A percentile compares a stretch with the other conserved stretches of the same genome.
phyloP scores from a whole-genome alignment of 1,140 invertebrate genomes.

The Apocrypta bakeri region DNA sequence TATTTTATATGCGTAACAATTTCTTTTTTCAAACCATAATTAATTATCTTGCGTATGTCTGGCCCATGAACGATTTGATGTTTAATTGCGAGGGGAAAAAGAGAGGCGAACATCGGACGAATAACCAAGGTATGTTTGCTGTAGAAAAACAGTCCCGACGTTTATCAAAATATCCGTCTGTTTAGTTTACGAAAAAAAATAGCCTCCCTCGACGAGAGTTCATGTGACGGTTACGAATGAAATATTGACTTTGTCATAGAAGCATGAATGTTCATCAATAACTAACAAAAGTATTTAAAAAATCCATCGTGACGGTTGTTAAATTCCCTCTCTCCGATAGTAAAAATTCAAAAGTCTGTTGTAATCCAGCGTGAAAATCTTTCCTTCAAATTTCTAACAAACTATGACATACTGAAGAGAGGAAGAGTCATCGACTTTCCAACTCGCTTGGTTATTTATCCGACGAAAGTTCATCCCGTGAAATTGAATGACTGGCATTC shows the following conservation, averaged over 20 bases:
- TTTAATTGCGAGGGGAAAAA: not conserved
- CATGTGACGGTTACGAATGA: not conserved
- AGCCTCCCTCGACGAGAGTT: not conserved
- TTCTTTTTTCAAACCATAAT: too few relatives aligned
- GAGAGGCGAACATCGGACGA: not conserved
- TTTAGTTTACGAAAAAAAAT: not conserved
- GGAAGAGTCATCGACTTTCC: not conserved
- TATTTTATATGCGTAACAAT: too few relatives aligned
- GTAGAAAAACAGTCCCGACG: not conserved
- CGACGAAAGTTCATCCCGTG: conserved; percentile 16
- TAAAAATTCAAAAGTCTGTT: too few relatives aligned
- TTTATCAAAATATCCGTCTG: conserved; percentile 2
- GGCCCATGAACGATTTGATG: too few relatives aligned
- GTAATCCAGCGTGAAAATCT: too few relatives aligned
- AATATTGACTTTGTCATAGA: not conserved
- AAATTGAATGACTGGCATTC: conserved; percentile 34
- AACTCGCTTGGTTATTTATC: not conserved
- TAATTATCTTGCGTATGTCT: too few relatives aligned
- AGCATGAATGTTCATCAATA: not conserved
- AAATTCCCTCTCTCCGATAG: too few relatives aligned
- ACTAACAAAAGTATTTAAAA: not conserved
- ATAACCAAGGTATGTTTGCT: not conserved
- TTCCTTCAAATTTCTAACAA: too few relatives aligned
- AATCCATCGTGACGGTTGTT: not conserved
- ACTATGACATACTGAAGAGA: conserved; percentile 15